Evolutionary conservation across 1,140 invertebrate genomes (phyloP).

Genomic region (Ruditapes philippinarum): DNA sequence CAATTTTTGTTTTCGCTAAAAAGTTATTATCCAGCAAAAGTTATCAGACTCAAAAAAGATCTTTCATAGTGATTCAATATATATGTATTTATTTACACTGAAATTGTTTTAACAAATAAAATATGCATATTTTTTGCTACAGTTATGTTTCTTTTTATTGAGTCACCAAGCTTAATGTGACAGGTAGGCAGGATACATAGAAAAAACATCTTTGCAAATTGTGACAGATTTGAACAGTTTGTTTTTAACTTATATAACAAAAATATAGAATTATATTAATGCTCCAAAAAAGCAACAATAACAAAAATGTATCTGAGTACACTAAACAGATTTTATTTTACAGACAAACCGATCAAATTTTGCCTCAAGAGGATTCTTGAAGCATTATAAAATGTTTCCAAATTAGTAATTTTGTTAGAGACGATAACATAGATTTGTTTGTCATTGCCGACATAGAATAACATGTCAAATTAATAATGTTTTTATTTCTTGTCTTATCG

Average conservation of each 20-base stretch:
- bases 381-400: conserved; percentile 12
- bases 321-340: background rate
- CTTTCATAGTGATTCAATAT: no score
- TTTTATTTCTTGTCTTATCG: conserved; percentile 30
- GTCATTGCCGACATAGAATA: background rate
- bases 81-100: no score
- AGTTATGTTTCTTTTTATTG: background rate
- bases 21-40: no score
- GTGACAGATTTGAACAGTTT: background rate
- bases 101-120: no score
- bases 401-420: background rate
- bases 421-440: background rate
- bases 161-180: background rate
- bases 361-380: background rate
- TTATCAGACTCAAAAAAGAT: no score
- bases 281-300: background rate
- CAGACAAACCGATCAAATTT: background rate
- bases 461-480: conserved; percentile 23
- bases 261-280: background rate
- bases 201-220: background rate
- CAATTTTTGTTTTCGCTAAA: no score
- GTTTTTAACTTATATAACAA: background rate
- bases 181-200: background rate
- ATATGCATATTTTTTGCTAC: no score
- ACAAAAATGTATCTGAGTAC: background rate